phyloP scores from a whole-genome alignment of 2,888 invertebrate species.

The Calliphora vomitoria region DNA sequence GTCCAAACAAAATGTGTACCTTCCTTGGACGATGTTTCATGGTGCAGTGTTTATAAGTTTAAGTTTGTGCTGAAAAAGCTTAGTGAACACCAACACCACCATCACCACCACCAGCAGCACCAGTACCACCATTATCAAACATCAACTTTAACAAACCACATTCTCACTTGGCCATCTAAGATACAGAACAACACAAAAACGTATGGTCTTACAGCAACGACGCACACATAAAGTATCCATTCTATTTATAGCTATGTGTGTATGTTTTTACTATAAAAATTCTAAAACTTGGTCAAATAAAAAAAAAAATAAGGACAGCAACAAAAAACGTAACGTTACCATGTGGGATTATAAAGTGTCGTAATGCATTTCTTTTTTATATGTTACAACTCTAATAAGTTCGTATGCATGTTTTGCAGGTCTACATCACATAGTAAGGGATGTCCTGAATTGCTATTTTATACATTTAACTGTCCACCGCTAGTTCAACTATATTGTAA shows the following conservation, averaged over 20 bases:
- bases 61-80: slow-evolving; percentile 28
- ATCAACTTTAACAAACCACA: slow-evolving; percentile 18
- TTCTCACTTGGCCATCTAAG: neutral
- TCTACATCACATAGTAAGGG: neutral
- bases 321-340: slow-evolving; percentile 41
- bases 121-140: slow-evolving; percentile 37
- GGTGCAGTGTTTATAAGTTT: slow-evolving; percentile 11
- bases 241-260: neutral
- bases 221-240: neutral
- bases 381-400: slow-evolving; percentile 32
- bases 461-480: no score
- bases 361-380: slow-evolving; percentile 63
- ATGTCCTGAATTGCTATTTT: neutral
- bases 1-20: slow-evolving; percentile 13
- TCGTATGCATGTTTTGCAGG: neutral
- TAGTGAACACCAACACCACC: slow-evolving; percentile 34
- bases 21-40: slow-evolving; percentile 16
- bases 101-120: neutral
- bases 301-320: neutral
- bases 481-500: no score
- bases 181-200: neutral
- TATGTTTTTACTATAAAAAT: neutral
- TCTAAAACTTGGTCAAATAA: slow-evolving; percentile 13
- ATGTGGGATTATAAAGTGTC: slow-evolving; percentile 53
- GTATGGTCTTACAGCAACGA: neutral